Base-by-base conservation (phyloP, 2,797 vertebrate genomes). In the Tachyglossus aculeatus region DNA sequence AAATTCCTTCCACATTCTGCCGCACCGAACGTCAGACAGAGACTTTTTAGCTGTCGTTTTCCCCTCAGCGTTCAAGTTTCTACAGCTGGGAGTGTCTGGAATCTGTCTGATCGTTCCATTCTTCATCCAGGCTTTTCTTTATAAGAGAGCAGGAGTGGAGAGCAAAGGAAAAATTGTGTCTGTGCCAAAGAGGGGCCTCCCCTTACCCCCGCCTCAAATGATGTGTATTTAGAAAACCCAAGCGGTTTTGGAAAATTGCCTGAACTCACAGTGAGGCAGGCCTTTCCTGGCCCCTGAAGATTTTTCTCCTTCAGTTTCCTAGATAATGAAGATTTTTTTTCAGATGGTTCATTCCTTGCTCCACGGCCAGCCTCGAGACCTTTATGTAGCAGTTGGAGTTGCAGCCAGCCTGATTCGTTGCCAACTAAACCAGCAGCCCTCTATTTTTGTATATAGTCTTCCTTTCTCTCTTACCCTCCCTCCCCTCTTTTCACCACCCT, bases 51-150 rank as follows among this genome's bases (percentile, higher is more conserved):
- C 29, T 80, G 72, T 76, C 7, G 38, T 72, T 81, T 67, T 78
- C 51, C 50, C 68, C 73, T 47, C 71, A 78, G 77, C 66, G n/a
- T 79, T 86, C 65, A 43, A 36, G 65, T 67, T 79, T 77, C 69
- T 48, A 77, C 56, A 60, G 56, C 67, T 82, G 86, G 87, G 74
- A 44, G 67, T 83, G 67, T 71, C 54, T 85, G 75, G 85, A 85
- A 85, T 86, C 80, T 62, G 39, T 78, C 89, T 86, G 73, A 83
- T 88, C 76, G 45, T 76, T 84, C 71, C 76, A 48, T 76, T 84
- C 71, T 56, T 57, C 77, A 71, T 29, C 83, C 70, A 66, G 74
- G 69, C 59, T 67, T 75, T 67, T 25, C 18, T 15, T 64, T 27
- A n/a, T 61, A 47, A n/a, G n/a, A n/a, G n/a, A n/a, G 4, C 11